Conservation (phyloP, 2,797 vertebrate species). For the Emys orbicularis region DNA sequence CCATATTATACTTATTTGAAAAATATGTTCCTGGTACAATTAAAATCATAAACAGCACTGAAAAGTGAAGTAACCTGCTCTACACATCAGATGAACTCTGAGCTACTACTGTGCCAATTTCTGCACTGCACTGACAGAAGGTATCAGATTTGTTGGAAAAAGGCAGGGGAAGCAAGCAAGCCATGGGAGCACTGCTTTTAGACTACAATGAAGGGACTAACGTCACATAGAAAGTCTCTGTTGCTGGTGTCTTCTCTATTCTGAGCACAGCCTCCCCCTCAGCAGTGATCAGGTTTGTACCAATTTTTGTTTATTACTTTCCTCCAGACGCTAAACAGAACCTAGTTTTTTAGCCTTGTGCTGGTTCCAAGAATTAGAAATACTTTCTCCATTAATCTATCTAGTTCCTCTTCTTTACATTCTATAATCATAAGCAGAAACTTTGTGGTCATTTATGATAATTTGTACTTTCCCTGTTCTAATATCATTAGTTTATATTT, state of each 20-base stretch:
- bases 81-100: fast-evolving
- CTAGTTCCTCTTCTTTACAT: neutral
- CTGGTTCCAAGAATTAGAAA: neutral
- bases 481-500: neutral
- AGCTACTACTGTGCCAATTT: neutral
- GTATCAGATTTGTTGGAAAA: neutral
- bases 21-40: neutral
- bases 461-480: neutral
- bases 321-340: neutral
- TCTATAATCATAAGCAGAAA: neutral
- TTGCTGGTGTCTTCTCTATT: neutral
- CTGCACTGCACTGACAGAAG: neutral
- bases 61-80: neutral
- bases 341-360: neutral
- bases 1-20: neutral
- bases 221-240: neutral
- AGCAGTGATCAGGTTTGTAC: neutral
- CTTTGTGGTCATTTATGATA: neutral
- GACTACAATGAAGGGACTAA: neutral
- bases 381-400: neutral
- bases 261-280: neutral
- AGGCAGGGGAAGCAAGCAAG: neutral
- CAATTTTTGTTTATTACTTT: neutral
- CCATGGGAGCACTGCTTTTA: neutral
- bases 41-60: neutral